A percentile compares a stretch with the other conserved stretches of the same genome.
Conservation (phyloP, 2,797 vertebrate genomes). For the Malacoraja senta region DNA sequence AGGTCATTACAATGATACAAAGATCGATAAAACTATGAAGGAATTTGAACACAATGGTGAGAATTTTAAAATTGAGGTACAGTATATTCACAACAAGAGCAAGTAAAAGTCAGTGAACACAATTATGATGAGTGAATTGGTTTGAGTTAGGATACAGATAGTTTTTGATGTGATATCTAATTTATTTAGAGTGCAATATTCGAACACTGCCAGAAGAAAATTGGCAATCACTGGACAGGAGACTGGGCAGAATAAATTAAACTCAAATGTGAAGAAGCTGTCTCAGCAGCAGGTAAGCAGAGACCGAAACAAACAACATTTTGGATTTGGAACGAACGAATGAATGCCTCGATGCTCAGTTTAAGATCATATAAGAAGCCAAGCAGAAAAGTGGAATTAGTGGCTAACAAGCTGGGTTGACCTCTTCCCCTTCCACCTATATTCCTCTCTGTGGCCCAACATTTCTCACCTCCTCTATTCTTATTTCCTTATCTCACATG, state of each 20-base stretch:
- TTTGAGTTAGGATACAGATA: not conserved
- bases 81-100: not conserved
- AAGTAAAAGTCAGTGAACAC: too few relatives aligned
- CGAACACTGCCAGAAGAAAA: not conserved
- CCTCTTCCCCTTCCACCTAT: too few relatives aligned
- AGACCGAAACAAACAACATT: not conserved
- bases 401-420: not conserved
- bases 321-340: not conserved
- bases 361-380: not conserved
- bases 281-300: not conserved
- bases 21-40: not conserved
- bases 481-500: too few relatives aligned
- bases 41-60: not conserved
- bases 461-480: too few relatives aligned
- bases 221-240: not conserved
- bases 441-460: too few relatives aligned
- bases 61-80: not conserved
- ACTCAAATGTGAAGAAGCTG: not conserved
- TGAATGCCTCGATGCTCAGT: not conserved
- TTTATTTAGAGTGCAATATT: not conserved
- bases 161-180: not conserved
- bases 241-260: not conserved
- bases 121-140: not conserved
- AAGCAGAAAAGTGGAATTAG: not conserved
- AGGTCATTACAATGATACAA: not conserved